These are phyloP conservation scores for Drosophila multiciliata DNA, from an alignment of 2,888 invertebrate genomes.

Conservation along the genomic window DNA sequence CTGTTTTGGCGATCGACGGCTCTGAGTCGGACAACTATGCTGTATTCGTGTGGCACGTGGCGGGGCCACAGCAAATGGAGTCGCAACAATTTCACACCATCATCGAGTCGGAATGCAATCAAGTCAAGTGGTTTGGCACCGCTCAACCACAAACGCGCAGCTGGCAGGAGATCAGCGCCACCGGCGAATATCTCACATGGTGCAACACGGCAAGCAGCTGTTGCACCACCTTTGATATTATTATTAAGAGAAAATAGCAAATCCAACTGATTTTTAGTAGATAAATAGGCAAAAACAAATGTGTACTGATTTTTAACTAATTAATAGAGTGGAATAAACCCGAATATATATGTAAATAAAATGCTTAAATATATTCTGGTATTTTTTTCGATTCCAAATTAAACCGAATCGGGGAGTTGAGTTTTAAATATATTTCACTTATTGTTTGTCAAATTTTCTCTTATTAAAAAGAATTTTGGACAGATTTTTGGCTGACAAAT, in stretches of 20 bases:
- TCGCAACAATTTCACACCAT: constrained; percentile 73
- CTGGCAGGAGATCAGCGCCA: constrained; percentile 75
- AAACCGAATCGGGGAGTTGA: background rate
- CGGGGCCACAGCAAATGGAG: constrained; percentile 9
- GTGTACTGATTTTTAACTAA: constrained; percentile 10
- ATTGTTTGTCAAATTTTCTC: background rate
- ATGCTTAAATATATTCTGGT: too few species aligned
- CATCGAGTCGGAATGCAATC: constrained; percentile 77
- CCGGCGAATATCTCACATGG: constrained; percentile 71
- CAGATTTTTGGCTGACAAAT: constrained; percentile 12
- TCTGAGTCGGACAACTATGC: constrained; percentile 24
- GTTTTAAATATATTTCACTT: background rate
- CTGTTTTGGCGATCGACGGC: constrained; percentile 62
- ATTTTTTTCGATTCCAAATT: too few species aligned
- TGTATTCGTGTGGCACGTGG: constrained; percentile 82
- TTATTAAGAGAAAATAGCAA: constrained; percentile 74
- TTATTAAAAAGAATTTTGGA: background rate
- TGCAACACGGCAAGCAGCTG: constrained; percentile 31
- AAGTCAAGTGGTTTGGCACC: constrained; percentile 80
- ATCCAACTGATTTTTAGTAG: constrained; percentile 1
- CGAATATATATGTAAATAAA: background rate
- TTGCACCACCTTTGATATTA: constrained; percentile 71
- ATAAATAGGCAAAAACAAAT: background rate
- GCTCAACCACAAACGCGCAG: constrained; percentile 78
- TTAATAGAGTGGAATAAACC: background rate